Base-by-base conservation (phyloP, 2,888 invertebrate genomes). In the Chymomyza procnemis region DNA sequence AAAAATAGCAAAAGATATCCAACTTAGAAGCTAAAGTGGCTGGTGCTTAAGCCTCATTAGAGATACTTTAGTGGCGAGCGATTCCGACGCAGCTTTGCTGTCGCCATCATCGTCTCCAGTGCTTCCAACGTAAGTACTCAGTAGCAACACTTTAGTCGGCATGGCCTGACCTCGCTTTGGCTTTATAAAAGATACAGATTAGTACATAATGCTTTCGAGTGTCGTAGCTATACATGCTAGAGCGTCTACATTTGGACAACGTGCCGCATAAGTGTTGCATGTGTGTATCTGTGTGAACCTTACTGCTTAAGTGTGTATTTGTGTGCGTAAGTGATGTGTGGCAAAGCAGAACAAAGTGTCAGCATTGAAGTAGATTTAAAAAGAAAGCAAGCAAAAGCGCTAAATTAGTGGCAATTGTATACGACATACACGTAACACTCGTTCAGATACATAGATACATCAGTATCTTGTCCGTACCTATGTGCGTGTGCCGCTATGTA, bases 41-140 rank as follows among this genome's bases (percentile, higher is more conserved):
- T 81, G 83, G 83, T 85, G 76, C 87, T 84, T 87, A 87, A 80
- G 87, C 85, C 83, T 84, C 87, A 85, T 84, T 87, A 87, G 87
- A 75, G 83, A 83, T 83, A 87, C 87, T 85, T 83, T 83, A 85
- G 78, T 69, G 69, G 73, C 64, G 62, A 66, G 65, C 50, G 21
- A 54, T 18, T 54, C 54, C 54, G 21, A 54, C 21, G 54, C 19
- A 19, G 16, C 50, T 16, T 50, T 50, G 50, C 18, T 18, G 50
- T 18, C 50, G 50, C 50, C 50, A 50, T 50, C 18, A 18, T n/a
- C 50, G 19, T 50, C 19, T 12, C 14, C 16, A 50, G 19, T 8
- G 19, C 18, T 18, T 18, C 50, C 50, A 50, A 12, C 12, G 34
- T 12, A 9, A 41, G 12, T 41, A 9, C 34, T 41, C 34, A 9